Evolutionary conservation across 2,797 vertebrate species (phyloP), one percentile per base, ranked within the genome.

Genomic region (Mastacembelus armatus): DNA sequence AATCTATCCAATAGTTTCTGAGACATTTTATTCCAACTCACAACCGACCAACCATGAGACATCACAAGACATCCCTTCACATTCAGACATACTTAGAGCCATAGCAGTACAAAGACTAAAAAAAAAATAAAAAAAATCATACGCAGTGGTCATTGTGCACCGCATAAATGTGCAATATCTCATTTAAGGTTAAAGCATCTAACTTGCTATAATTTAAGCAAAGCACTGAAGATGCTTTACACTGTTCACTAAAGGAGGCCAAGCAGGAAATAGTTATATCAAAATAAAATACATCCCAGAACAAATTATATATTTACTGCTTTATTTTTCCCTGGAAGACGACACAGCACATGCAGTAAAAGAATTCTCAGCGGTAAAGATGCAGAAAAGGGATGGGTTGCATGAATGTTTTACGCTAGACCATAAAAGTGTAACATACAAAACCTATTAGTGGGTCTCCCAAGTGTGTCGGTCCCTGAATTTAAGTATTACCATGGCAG

Each of bases 361-460:
- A 48, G 3, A 69, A 45, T 42, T 35, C 40, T 65, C 45, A 22
- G 49, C 51, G 19, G 33, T 27, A 7, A 63, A 35, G 52, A 43
- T 35, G 36, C 43, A 43, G 32, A 58, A 39, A 56, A 49, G 57
- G 21, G 35, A 47, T 54, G 38, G 33, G 16, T 51, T 2, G 27
- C 39, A 59, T 67, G 2, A 62, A 78, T 78, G 45, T 66, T 75
- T 77, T 74, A 74, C 19, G 15, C 3, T 12, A 39, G 16, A 58
- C n/a, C 10, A 1, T 24, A 22, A 26, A 27, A 54, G 66, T 52
- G 56, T 56, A 64, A 64, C 54, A 65, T 10, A 45, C 30, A 60
- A 36, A 72, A 63, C 35, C 50, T 65, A 66, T 77, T 57, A 63
- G 54, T 26, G 45, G 54, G n/a, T 42, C 36, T 63, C 26, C 24